Conservation (phyloP, 2,888 invertebrate genomes). For the Clepsis dumicolana region DNA sequence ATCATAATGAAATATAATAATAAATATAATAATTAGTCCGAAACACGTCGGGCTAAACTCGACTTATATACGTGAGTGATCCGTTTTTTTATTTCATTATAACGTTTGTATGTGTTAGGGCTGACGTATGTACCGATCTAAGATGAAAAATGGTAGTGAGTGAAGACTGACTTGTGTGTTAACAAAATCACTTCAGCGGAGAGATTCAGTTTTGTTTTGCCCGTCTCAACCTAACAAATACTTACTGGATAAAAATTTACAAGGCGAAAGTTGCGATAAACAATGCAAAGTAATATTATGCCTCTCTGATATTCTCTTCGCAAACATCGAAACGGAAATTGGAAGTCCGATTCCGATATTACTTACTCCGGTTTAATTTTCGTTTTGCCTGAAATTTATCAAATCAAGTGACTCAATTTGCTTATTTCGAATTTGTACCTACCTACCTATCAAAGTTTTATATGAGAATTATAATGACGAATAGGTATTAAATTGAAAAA, state of each 20-base stretch:
- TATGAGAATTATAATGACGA: background rate
- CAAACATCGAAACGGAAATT: slow-evolving; percentile 36
- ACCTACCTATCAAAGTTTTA: background rate
- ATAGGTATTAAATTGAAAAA: background rate
- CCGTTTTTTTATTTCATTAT: too few relatives aligned
- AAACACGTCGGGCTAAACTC: too few relatives aligned
- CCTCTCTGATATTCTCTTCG: slow-evolving; percentile 9
- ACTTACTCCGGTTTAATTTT: slow-evolving; percentile 9
- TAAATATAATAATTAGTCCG: too few relatives aligned
- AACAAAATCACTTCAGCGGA: slow-evolving; percentile 38
- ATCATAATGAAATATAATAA: too few relatives aligned
- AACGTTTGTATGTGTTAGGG: slow-evolving; percentile 26
- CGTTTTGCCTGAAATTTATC: slow-evolving; percentile 3
- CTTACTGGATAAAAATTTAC: slow-evolving; percentile 12
- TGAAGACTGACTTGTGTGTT: slow-evolving; percentile 33
- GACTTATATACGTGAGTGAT: too few relatives aligned
- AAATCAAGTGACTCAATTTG: background rate
- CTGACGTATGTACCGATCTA: slow-evolving; percentile 24
- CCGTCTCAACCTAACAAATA: slow-evolving; percentile 9
- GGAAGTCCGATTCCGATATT: slow-evolving; percentile 4
- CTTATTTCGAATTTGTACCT: background rate
- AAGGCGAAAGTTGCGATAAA: slow-evolving; percentile 13
- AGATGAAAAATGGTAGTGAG: slow-evolving; percentile 43
- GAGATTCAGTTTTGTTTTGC: slow-evolving; percentile 38
- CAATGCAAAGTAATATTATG: slow-evolving; percentile 18